Conservation (phyloP, 2,797 vertebrate species). For the Microtus agrestis region DNA sequence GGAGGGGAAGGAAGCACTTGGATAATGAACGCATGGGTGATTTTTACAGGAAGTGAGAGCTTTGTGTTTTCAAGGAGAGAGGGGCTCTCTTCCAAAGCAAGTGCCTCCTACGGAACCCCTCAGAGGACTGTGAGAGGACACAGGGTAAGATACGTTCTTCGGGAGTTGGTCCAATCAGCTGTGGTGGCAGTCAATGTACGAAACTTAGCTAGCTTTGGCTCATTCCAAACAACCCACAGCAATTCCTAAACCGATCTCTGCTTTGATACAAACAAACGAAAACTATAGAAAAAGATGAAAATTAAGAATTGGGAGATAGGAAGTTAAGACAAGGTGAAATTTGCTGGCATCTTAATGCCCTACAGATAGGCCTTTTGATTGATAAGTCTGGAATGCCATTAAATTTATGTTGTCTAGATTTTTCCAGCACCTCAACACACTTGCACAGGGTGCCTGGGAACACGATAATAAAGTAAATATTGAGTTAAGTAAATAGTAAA, state of each 20-base stretch:
- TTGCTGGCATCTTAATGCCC: neutral
- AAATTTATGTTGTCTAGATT: constrained; percentile 28
- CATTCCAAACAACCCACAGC: neutral
- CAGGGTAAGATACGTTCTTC: neutral
- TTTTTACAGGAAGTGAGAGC: neutral
- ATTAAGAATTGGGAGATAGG: constrained; percentile 39
- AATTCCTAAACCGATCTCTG: constrained; percentile 32
- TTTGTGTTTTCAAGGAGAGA: neutral
- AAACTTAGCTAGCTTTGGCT: neutral
- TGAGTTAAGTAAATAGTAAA: constrained; percentile 67
- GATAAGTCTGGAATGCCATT: neutral
- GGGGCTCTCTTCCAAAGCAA: neutral
- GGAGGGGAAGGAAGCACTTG: neutral
- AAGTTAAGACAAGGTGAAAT: constrained; percentile 45
- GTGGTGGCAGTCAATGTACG: neutral
- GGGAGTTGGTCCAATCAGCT: neutral
- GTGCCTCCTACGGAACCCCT: neutral
- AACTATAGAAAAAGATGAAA: neutral
- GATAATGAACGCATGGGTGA: neutral
- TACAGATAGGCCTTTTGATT: constrained; percentile 10
- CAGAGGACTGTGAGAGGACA: neutral
- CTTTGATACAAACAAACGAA: neutral
- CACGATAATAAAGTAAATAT: constrained; percentile 55
- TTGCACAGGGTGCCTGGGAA: neutral
- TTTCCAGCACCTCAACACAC: constrained; percentile 5